phyloP scores from a whole-genome alignment of 2,797 vertebrate species.

The Antennarius maculatus region DNA sequence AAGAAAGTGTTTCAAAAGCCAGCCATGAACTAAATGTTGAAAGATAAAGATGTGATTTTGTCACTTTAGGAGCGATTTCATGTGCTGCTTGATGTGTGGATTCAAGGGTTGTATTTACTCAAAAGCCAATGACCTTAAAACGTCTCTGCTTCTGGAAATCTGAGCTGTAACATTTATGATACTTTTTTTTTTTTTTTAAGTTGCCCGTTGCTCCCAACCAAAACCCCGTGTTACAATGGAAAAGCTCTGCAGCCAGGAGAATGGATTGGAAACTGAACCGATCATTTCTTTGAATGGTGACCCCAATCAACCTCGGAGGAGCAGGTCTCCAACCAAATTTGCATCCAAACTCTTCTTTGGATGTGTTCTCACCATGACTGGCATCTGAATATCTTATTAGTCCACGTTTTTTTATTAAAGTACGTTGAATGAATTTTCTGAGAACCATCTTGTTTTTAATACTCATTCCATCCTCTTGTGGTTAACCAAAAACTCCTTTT shows the following conservation, averaged over 20 bases:
- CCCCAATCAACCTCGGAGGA: slow-evolving; percentile 16
- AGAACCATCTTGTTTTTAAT: slow-evolving; percentile 38
- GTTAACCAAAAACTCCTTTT: slow-evolving; percentile 33
- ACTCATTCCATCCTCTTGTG: slow-evolving; percentile 42
- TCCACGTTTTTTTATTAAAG: slow-evolving; percentile 4
- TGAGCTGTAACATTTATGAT: slow-evolving; percentile 10
- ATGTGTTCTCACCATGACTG: no score
- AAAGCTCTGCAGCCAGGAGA: slow-evolving; percentile 20
- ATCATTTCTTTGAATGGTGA: slow-evolving; percentile 17
- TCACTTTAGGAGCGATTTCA: no score
- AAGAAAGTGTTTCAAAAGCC: neutral
- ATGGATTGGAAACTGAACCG: slow-evolving; percentile 36
- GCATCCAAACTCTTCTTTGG: neutral
- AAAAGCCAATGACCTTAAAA: slow-evolving; percentile 13
- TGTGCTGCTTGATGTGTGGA: neutral
- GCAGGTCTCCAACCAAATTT: neutral
- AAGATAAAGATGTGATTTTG: neutral
- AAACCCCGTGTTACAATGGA: neutral
- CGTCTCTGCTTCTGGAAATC: slow-evolving; percentile 32
- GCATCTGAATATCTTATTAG: slow-evolving; percentile 11
- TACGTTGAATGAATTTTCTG: slow-evolving; percentile 25
- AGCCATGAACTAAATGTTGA: neutral
- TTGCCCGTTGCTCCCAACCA: slow-evolving; percentile 6
- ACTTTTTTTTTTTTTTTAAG: neutral
- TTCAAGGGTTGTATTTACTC: slow-evolving; percentile 14